Conservation (phyloP, 2,888 invertebrate genomes). For the Yponomeuta sedellus region DNA sequence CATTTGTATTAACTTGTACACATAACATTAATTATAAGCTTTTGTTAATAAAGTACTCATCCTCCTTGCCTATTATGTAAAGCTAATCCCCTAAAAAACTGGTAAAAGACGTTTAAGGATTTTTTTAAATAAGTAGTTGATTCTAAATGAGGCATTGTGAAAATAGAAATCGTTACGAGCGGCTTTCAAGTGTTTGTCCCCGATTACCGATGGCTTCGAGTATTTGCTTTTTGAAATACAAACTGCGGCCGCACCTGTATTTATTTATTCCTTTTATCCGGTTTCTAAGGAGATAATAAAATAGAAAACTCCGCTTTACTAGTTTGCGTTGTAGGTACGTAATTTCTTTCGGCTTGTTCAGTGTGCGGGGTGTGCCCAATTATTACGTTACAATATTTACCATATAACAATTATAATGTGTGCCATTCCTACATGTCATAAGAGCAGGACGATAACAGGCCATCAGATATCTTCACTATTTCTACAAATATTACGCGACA, state of each 20-base stretch:
- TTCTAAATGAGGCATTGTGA: slow-evolving; percentile 7
- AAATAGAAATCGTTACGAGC: slow-evolving; percentile 12
- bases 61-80: not conserved
- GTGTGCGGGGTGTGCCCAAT: not conserved
- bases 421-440: too few species aligned
- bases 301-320: not conserved
- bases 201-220: slow-evolving; percentile 8
- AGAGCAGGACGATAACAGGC: too few species aligned
- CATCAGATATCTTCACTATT: too few species aligned
- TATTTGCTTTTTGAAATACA: slow-evolving; percentile 11
- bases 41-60: not conserved
- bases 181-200: slow-evolving; percentile 7
- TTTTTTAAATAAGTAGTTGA: not conserved
- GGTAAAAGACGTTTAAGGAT: not conserved
- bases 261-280: not conserved
- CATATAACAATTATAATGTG: too few species aligned
- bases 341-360: not conserved
- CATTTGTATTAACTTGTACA: too few species aligned
- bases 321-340: not conserved
- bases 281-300: not conserved
- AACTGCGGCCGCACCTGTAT: not conserved
- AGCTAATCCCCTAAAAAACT: not conserved
- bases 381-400: not conserved
- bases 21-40: not conserved
- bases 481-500: too few species aligned